Evolutionary conservation across 1,140 invertebrate species (phyloP).

Genomic region (Melanaphis sacchari): DNA sequence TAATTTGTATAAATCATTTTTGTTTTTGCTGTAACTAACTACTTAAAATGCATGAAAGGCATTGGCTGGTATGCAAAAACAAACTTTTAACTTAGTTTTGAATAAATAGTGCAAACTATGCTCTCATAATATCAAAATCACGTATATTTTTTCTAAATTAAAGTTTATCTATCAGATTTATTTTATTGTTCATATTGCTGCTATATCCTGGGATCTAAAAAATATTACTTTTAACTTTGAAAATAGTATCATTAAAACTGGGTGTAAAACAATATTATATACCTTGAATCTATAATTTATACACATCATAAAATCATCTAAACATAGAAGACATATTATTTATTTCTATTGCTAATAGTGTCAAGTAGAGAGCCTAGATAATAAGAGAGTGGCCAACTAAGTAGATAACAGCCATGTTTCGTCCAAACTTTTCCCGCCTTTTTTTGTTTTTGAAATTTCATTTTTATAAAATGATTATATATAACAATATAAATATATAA

Average conservation of each 20-base stretch:
- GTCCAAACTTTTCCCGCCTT: no score
- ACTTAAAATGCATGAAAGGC: not conserved
- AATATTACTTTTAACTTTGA: not conserved
- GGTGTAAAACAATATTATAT: not conserved
- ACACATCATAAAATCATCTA: not conserved
- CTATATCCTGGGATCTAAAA: not conserved
- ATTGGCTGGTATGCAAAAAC: not conserved
- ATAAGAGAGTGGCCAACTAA: no score
- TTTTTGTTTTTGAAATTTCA: no score
- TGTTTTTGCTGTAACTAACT: not conserved
- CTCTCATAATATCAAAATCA: not conserved
- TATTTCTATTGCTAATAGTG: no score
- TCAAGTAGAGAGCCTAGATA: not conserved
- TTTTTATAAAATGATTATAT: no score
- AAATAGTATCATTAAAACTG: not conserved
- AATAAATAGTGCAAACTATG: not conserved
- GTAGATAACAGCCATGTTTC: no score
- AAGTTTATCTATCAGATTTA: not conserved
- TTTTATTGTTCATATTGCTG: not conserved
- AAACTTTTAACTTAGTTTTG: not conserved
- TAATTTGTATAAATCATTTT: constrained; percentile 1
- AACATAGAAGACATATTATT: not conserved
- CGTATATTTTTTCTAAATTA: not conserved
- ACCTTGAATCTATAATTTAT: not conserved
- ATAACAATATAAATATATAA: no score